A percentile compares a stretch with the other conserved stretches of the same genome.
phyloP scores from a whole-genome alignment of 2,888 invertebrate species.

The Tetramorium bicarinatum region DNA sequence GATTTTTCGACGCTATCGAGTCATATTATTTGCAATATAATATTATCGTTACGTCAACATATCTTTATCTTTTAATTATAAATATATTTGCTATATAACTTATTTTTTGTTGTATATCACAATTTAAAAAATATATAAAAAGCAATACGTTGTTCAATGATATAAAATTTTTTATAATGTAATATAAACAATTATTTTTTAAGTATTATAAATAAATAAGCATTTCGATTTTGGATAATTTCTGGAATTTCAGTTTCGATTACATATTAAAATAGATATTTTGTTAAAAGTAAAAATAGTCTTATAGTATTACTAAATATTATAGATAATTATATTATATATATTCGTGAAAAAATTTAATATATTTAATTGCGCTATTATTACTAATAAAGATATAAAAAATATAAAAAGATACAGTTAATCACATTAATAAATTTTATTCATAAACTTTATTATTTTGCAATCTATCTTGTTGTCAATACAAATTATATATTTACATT shows the following conservation, averaged over 20 bases:
- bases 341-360: background rate
- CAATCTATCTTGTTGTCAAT: background rate
- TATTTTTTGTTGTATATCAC: background rate
- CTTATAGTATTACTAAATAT: background rate
- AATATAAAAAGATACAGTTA: background rate
- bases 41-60: background rate
- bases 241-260: background rate
- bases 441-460: background rate
- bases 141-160: too few species aligned
- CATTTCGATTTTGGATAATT: background rate
- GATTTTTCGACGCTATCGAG: constrained; percentile 60
- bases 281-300: background rate
- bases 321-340: too few species aligned
- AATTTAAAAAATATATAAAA: background rate
- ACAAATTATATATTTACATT: background rate
- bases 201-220: background rate
- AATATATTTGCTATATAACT: background rate
- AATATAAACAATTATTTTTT: background rate
- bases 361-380: background rate
- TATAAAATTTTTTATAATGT: background rate
- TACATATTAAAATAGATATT: background rate
- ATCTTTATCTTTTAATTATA: background rate
- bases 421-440: too few species aligned
- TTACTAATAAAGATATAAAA: background rate
- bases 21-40: background rate